Base-by-base conservation (phyloP, 2,888 invertebrate genomes). In the Eumerus sabulonum region DNA sequence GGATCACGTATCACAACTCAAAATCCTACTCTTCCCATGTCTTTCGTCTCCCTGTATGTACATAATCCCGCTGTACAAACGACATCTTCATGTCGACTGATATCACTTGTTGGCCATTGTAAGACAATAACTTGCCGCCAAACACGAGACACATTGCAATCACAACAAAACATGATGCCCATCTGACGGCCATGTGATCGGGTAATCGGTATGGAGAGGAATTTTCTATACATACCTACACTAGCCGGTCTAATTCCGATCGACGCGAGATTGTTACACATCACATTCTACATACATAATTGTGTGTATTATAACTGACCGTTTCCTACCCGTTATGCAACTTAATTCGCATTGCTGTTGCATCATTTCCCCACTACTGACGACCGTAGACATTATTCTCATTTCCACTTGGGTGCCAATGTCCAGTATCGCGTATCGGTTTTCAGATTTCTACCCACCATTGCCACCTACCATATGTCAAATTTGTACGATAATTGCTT, bases 281-380 rank as follows among this genome's bases (percentile, higher is more conserved):
- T 62, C 50, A 62, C 62, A 68, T 50, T 36, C 27, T 27, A 16
- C 53, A 40, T 13, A 45, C 9, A 42, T 53, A 35, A 11, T 16
- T 14, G 27, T 27, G n/a, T 7, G 38, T 12, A 38, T 36, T 45
- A 53, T 79, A 79, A 74, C 79, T 70, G 79, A 74, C 79, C 68
- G 74, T 50, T 79, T 74, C 74, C 79, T 79, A 45, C 68, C 74
- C 79, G 79, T 79, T 79, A 79, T 79, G 79, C 74, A 74, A 79
- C 79, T 79, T 79, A 70, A 70, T 79, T 79, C 70, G 45, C 68
- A 44, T 63, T 17, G 51, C 72, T 77, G 60, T 74, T 79, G 79
- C 68, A 74, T 60, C 74, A 74, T 79, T 79, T 79, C 68, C n/a
- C n/a, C 27, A 27, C 27, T 27, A 27, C 7, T 7, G 27, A 2